Evolutionary conservation across 2,797 vertebrate species (phyloP).

Genomic region (Pseudocheirus occidentalis): DNA sequence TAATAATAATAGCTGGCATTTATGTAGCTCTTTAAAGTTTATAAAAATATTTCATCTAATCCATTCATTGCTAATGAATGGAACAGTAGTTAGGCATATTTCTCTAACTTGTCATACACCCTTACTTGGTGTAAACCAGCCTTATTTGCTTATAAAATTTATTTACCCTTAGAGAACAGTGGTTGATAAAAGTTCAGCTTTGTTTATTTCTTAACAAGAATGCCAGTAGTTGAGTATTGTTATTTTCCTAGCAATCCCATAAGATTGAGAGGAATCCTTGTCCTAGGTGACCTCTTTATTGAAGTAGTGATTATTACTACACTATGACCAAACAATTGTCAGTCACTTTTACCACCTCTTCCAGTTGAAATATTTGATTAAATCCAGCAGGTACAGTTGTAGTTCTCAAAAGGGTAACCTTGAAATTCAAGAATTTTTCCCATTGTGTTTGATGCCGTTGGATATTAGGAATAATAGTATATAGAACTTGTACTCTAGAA

Average conservation of each 20-base stretch:
- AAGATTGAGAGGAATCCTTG: neutral
- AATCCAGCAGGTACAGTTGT: neutral
- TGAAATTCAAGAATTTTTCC: neutral
- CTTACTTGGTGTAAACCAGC: neutral
- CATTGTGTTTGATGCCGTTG: neutral
- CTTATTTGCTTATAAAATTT: constrained; percentile 24
- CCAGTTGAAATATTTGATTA: neutral
- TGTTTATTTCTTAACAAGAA: constrained; percentile 12
- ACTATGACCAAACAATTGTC: neutral
- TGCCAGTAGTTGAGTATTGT: constrained; percentile 26
- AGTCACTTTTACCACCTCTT: neutral
- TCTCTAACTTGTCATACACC: neutral
- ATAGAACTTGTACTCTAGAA: constrained; percentile 4
- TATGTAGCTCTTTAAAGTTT: neutral
- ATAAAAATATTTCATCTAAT: neutral
- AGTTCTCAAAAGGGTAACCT: neutral
- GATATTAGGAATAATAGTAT: neutral
- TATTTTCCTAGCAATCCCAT: constrained; percentile 3
- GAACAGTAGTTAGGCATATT: constrained; percentile 41
- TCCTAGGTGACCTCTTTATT: neutral
- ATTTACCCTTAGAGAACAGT: neutral
- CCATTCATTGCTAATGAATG: neutral
- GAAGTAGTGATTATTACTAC: neutral
- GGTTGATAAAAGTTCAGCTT: constrained; percentile 3
- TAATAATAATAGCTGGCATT: neutral